Percentiles rank a stretch among this genome's conserved stretches.
Conservation (phyloP, 2,797 vertebrate species). For the Eulemur rubriventer region DNA sequence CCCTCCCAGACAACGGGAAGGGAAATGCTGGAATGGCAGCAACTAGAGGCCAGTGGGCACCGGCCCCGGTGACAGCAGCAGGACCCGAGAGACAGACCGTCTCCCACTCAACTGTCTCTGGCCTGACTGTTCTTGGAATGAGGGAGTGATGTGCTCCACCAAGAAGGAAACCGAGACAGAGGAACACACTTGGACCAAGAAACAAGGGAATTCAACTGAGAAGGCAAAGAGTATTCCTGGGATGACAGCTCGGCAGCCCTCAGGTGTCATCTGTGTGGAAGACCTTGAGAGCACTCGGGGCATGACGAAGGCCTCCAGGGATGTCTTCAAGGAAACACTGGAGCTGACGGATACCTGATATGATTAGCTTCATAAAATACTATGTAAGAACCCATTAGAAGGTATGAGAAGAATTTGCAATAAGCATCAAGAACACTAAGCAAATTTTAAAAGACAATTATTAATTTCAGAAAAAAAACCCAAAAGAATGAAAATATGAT, state of each 20-base stretch:
- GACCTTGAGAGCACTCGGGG: not conserved
- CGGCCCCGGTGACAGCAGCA: accelerated
- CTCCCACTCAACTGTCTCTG: not conserved
- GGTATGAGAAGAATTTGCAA: not conserved
- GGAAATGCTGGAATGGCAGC: not conserved
- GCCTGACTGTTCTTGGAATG: not conserved
- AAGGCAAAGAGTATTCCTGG: not conserved
- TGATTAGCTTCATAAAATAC: not conserved
- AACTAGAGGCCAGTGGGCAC: not conserved
- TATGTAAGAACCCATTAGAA: not conserved
- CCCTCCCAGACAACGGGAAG: not conserved
- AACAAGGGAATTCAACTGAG: not conserved
- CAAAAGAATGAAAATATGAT: not conserved
- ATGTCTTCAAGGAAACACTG: not conserved
- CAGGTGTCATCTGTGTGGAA: too few species aligned
- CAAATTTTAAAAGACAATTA: not conserved
- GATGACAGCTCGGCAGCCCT: not conserved
- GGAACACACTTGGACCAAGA: not conserved
- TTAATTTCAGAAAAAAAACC: not conserved
- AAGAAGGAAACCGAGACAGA: not conserved
- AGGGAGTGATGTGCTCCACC: not conserved
- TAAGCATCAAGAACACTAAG: not conserved
- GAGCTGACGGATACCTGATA: not conserved
- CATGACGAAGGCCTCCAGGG: not conserved
- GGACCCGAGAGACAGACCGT: not conserved